phyloP scores from a whole-genome alignment of 2,888 invertebrate species.

The Phalangium opilio region DNA sequence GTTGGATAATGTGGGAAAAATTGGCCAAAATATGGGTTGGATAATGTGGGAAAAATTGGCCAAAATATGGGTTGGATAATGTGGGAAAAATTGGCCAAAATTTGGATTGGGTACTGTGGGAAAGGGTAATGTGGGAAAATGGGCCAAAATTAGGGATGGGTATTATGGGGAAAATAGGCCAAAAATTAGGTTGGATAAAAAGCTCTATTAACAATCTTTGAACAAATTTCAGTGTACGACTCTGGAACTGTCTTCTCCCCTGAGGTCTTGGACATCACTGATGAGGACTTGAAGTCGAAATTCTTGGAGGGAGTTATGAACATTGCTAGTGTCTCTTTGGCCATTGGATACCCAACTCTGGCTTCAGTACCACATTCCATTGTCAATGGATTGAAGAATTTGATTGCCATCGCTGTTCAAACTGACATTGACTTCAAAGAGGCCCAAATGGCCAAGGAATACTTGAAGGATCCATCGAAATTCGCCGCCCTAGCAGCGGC shows the following conservation, averaged over 20 bases:
- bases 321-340: conserved; percentile 79
- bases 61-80: too few species aligned
- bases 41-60: too few species aligned
- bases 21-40: too few species aligned
- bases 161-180: too few species aligned
- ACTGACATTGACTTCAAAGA: conserved; percentile 92
- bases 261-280: conserved; percentile 91
- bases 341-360: conserved; percentile 87
- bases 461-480: conserved; percentile 76
- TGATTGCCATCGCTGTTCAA: conserved; percentile 88
- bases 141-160: too few species aligned
- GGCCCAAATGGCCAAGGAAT: conserved; percentile 52
- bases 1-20: too few species aligned
- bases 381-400: conserved; percentile 93
- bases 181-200: too few species aligned
- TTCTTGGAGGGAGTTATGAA: conserved; percentile 89
- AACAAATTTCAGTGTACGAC: conserved; percentile 59
- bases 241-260: conserved; percentile 96
- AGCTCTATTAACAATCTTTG: too few species aligned
- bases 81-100: too few species aligned
- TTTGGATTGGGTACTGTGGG: too few species aligned
- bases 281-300: conserved; percentile 77
- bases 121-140: too few species aligned
- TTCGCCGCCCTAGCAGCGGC: conserved; percentile 57
- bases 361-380: conserved; percentile 96